These are phyloP conservation scores for Picathartes gymnocephalus DNA, from an alignment of 2,113 vertebrate genomes.

Conservation along the genomic window DNA sequence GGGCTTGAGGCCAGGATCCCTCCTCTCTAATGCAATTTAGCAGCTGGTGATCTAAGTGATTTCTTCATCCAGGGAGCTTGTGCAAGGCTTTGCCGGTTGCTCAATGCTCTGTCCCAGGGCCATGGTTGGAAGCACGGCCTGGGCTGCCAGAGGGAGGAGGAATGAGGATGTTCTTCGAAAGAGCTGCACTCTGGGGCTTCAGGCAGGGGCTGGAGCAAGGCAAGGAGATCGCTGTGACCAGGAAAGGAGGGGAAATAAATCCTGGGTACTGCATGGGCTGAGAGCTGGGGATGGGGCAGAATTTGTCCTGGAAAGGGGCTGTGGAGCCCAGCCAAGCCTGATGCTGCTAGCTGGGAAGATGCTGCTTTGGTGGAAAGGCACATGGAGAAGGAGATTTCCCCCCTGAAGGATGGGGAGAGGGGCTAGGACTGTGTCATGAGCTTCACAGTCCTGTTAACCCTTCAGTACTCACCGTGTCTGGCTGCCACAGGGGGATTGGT, in stretches of 20 bases:
- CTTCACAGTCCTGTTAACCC: background rate
- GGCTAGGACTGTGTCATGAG: background rate
- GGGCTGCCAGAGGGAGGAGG: background rate
- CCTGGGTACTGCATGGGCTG: background rate
- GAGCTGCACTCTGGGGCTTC: background rate
- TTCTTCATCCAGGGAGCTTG: conserved; percentile 36
- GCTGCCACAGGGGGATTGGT: fast-evolving
- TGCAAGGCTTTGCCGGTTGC: conserved; percentile 34
- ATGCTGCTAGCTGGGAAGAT: background rate
- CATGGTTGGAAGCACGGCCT: background rate
- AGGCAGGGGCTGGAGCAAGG: background rate
- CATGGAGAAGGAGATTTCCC: background rate
- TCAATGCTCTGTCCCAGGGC: background rate
- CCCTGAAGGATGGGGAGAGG: background rate
- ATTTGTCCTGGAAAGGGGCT: background rate
- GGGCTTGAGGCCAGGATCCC: background rate
- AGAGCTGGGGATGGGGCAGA: background rate
- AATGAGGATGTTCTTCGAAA: background rate
- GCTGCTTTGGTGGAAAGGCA: background rate
- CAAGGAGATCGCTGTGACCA: background rate
- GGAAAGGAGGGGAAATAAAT: background rate
- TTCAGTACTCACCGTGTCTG: fast-evolving
- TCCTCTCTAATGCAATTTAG: background rate
- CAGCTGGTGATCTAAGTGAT: background rate
- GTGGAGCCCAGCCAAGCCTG: background rate